These are phyloP conservation scores for Orchestia grillus DNA, from an alignment of 1,140 invertebrate species.

Conservation along the genomic window DNA sequence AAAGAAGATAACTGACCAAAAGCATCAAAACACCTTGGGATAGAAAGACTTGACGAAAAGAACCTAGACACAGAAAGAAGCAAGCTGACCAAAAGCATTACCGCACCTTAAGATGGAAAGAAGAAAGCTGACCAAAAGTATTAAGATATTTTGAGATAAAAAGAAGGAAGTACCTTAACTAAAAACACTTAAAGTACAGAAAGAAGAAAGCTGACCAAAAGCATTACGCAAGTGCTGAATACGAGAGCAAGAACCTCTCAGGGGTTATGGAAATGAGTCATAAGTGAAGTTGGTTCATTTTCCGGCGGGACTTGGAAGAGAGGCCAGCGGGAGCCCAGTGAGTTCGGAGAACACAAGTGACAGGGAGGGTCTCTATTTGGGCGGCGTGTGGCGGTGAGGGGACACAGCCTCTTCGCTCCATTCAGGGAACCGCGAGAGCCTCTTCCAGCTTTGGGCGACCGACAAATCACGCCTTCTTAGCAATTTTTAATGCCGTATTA, in stretches of 20 bases:
- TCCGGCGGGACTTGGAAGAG: neutral
- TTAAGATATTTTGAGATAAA: too few species aligned
- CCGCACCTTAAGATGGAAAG: neutral
- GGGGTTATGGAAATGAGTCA: neutral
- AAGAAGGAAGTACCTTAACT: too few species aligned
- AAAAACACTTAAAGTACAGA: neutral
- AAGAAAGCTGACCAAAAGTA: neutral
- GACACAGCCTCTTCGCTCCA: neutral
- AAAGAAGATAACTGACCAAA: too few species aligned
- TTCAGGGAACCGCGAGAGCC: neutral
- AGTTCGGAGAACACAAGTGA: neutral
- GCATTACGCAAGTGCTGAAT: neutral
- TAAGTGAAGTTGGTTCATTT: neutral
- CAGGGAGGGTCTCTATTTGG: neutral
- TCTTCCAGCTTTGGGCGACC: neutral
- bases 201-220: neutral
- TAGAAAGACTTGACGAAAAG: too few species aligned
- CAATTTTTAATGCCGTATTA: too few species aligned
- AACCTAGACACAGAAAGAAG: too few species aligned
- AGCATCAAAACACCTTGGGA: too few species aligned
- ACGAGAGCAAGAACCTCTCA: neutral
- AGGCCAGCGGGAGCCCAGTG: neutral
- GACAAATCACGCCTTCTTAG: neutral
- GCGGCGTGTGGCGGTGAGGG: neutral
- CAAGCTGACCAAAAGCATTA: neutral